Conservation (phyloP, 2,113 vertebrate species). For the Galeopterus variegatus region DNA sequence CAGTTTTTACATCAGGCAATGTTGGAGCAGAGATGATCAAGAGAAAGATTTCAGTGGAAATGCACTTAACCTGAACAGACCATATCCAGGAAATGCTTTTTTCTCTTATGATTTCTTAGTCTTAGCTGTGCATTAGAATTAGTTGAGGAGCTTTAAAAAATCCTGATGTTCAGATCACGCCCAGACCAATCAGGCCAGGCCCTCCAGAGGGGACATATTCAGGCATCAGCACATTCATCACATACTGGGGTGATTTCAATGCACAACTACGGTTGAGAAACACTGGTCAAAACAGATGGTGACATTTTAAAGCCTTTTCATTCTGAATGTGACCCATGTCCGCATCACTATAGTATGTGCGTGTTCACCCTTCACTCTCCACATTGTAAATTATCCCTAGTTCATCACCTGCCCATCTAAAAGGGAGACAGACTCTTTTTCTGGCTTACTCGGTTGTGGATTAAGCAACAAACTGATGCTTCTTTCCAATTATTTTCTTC, state of each 20-base stretch:
- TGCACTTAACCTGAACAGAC: neutral
- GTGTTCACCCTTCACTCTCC: neutral
- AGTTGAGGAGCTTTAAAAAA: neutral
- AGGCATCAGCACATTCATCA: accelerated
- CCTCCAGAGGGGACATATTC: accelerated
- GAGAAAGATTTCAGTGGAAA: neutral
- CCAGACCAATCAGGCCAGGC: neutral
- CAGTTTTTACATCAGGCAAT: no score
- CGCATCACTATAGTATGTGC: accelerated
- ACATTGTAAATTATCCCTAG: accelerated
- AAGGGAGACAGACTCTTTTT: neutral
- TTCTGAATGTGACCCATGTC: accelerated
- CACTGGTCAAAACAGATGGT: neutral
- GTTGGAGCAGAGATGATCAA: neutral
- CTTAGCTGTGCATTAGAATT: neutral
- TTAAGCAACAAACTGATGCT: neutral
- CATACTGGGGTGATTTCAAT: neutral
- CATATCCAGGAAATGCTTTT: no score
- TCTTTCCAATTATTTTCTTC: neutral
- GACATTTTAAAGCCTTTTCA: neutral
- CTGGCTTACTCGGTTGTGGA: neutral
- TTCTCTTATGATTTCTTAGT: neutral
- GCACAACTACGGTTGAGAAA: neutral
- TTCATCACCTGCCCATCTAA: neutral
- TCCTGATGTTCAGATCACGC: neutral